Evolutionary conservation across 2,797 vertebrate genomes (phyloP), one percentile per base, ranked within the genome.

Genomic region (Pterois miles): DNA sequence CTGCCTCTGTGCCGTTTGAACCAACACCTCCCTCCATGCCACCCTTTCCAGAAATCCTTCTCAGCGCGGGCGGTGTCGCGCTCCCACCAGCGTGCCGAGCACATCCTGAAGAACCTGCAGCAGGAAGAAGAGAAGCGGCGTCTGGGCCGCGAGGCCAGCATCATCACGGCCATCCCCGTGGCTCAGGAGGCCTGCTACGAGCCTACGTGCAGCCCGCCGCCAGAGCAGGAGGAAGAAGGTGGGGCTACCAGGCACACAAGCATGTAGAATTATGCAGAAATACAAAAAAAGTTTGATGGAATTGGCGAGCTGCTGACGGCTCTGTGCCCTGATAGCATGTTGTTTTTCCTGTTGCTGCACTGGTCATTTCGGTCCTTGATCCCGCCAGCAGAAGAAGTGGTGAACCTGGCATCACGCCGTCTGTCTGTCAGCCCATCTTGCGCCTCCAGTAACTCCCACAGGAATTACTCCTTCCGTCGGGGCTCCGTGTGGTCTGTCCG

Each of bases 151-250:
- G 98, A 99, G 93, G 98, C 98, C 78, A 99, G 98, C 92, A 97
- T 99, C 78, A 99, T 99, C 90, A 99, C 98, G 0, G 98, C 98
- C 89, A 99, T 99, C 74, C 97, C 98, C 0, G 96, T 99, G 88
- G 98, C 97, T 29, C 98, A 99, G 89, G 98, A 99, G 92, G 97
- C 98, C 60, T 99, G 98, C 90, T 99, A 99, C 0, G 98, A 99
- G 86, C 98, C 98, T 60, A 98, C 96, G 4, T 99, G 98, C 83
- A 98, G 98, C 40, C 98, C 98, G 0, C 98, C 94, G 34, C 96
- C 98, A 0, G 98, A 99, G 91, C 98, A 98, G 73, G 98, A 99
- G 86, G 98, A 99, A 86, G 98, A 99, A 97, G 98, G 98, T 99
- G 96, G 85, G 91, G 33, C 52, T 20, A 0, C 11, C 34, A 1